These are phyloP conservation scores for Periphyllus acericola DNA, from an alignment of 2,888 invertebrate genomes.

Conservation along the genomic window DNA sequence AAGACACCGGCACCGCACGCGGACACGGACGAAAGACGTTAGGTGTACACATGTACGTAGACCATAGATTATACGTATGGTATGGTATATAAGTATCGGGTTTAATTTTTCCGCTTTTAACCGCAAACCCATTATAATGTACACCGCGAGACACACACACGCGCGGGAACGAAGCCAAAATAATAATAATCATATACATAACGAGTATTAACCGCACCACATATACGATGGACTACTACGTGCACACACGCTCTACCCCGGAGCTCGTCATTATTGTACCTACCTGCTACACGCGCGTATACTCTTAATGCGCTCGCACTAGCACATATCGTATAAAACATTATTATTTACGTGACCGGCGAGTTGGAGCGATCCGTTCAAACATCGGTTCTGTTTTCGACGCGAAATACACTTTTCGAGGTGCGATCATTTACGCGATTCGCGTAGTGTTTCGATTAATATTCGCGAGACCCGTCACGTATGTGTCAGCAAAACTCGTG, in stretches of 20 bases:
- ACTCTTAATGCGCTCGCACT: too few species aligned
- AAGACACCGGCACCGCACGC: not conserved
- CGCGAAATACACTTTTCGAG: not conserved
- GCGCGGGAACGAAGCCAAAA: constrained; percentile 21
- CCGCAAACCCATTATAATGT: constrained; percentile 31
- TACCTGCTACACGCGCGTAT: not conserved
- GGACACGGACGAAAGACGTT: not conserved
- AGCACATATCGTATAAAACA: too few species aligned
- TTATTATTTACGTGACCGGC: constrained; percentile 15
- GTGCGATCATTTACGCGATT: not conserved
- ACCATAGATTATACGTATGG: too few species aligned
- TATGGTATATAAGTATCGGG: not conserved
- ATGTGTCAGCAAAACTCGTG: not conserved
- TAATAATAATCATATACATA: not conserved
- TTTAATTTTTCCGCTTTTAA: constrained; percentile 29
- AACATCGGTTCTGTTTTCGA: not conserved
- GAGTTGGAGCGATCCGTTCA: not conserved
- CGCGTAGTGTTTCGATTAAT: constrained; percentile 5
- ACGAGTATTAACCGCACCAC: not conserved
- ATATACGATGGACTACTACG: too few species aligned
- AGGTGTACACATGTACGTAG: not conserved
- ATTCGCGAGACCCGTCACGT: not conserved
- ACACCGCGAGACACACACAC: not conserved
- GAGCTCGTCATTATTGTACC: not conserved
- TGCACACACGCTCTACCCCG: not conserved